Percentiles rank a stretch among this genome's conserved stretches.
Conservation (phyloP, 2,888 invertebrate genomes). For the Meandrusa payeni region DNA sequence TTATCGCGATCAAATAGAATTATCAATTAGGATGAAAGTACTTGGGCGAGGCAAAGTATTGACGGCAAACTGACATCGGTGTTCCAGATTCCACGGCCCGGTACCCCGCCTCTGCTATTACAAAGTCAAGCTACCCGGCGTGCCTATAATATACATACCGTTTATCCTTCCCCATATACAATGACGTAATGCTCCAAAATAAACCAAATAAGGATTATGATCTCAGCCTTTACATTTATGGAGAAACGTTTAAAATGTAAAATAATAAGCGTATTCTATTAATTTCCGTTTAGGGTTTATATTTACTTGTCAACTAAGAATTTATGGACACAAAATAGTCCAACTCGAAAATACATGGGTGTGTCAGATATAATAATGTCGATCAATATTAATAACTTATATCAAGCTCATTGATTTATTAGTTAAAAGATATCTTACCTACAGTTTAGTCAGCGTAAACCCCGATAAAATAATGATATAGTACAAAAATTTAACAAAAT, state of each 20-base stretch:
- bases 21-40: constrained; percentile 37
- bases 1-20: constrained; percentile 28
- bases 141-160: constrained; percentile 12
- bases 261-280: neutral
- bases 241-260: neutral
- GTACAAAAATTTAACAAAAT: constrained; percentile 40
- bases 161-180: constrained; percentile 43
- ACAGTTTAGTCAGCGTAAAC: constrained; percentile 22
- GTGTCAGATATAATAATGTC: constrained; percentile 62
- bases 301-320: neutral
- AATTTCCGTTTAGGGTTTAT: neutral
- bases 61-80: constrained; percentile 27
- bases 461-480: constrained; percentile 34
- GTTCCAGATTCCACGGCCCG: constrained; percentile 42
- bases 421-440: constrained; percentile 43
- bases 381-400: too few species aligned
- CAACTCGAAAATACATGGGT: constrained; percentile 63
- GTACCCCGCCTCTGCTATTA: constrained; percentile 35
- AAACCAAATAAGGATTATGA: constrained; percentile 70
- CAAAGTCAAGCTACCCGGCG: constrained; percentile 25
- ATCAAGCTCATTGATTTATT: too few species aligned
- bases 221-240: constrained; percentile 33
- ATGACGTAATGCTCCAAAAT: constrained; percentile 80
- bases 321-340: constrained; percentile 31
- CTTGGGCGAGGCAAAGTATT: constrained; percentile 26